Conservation (phyloP, 2,113 vertebrate genomes). For the Heterochromis multidens region DNA sequence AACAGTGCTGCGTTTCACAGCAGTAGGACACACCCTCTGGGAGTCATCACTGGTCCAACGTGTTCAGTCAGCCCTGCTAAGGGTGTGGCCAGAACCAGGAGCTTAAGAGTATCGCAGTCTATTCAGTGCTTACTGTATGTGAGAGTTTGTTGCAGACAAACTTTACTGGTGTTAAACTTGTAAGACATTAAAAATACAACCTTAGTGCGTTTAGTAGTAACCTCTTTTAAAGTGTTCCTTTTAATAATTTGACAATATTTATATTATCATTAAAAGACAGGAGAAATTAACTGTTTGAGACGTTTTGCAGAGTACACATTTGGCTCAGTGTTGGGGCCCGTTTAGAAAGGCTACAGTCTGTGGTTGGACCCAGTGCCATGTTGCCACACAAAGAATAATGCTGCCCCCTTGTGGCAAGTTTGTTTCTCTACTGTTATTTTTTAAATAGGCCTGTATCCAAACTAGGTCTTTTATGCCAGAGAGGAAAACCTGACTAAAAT, state of each 20-base stretch:
- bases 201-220: background rate
- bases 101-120: background rate
- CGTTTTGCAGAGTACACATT: background rate
- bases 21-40: conserved; percentile 63
- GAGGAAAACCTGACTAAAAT: too few species aligned
- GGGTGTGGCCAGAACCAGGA: conserved; percentile 56
- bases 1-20: conserved; percentile 25
- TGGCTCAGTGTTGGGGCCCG: background rate
- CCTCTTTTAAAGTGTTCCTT: background rate
- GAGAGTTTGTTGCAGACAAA: background rate
- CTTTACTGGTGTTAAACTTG: background rate
- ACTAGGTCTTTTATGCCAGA: too few species aligned
- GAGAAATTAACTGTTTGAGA: background rate
- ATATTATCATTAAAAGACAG: background rate
- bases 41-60: conserved; percentile 69
- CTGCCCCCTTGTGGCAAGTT: conserved; percentile 43
- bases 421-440: background rate
- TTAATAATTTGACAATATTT: background rate
- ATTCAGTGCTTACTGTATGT: background rate
- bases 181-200: background rate
- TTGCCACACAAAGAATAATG: background rate
- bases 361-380: background rate
- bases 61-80: conserved; percentile 60
- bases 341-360: background rate
- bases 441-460: background rate